phyloP scores from a whole-genome alignment of 2,888 invertebrate species.

The Ametastegia equiseti region DNA sequence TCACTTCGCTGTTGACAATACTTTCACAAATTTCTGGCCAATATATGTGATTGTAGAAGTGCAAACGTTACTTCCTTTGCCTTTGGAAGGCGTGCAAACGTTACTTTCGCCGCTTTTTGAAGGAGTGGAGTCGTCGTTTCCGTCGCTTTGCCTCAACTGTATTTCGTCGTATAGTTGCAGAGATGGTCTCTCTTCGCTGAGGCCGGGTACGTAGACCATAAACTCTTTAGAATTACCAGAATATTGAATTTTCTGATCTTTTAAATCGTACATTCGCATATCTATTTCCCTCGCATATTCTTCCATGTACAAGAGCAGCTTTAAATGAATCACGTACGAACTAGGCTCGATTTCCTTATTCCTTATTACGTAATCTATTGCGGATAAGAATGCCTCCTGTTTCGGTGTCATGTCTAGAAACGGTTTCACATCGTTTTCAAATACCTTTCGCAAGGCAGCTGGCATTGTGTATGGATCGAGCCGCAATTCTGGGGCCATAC shows the following conservation, averaged over 20 bases:
- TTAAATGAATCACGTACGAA: conserved; percentile 59
- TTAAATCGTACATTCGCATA: conserved; percentile 50
- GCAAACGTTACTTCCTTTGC: too few relatives aligned
- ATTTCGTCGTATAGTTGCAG: conserved; percentile 26
- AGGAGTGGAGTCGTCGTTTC: too few relatives aligned
- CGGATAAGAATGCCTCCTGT: conserved; percentile 52
- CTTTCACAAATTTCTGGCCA: conserved; percentile 8
- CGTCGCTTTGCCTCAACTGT: not conserved
- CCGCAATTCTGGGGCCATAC: conserved; percentile 31
- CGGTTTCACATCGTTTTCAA: conserved; percentile 4
- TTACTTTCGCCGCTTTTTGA: too few relatives aligned
- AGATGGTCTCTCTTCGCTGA: conserved; percentile 52
- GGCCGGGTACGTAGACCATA: conserved; percentile 55
- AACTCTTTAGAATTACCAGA: conserved; percentile 26
- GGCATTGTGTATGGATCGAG: not conserved
- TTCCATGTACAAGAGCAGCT: conserved; percentile 62
- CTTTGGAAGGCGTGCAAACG: too few relatives aligned
- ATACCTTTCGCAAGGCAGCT: conserved; percentile 3
- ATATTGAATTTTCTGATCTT: conserved; percentile 45
- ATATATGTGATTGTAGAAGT: not conserved
- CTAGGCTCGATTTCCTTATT: conserved; percentile 50
- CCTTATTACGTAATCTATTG: conserved; percentile 53
- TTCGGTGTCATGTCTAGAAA: not conserved
- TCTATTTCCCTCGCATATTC: conserved; percentile 52
- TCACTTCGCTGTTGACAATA: conserved; percentile 11